Evolutionary conservation across 1,140 invertebrate genomes (phyloP).

Genomic region (Mya arenaria): DNA sequence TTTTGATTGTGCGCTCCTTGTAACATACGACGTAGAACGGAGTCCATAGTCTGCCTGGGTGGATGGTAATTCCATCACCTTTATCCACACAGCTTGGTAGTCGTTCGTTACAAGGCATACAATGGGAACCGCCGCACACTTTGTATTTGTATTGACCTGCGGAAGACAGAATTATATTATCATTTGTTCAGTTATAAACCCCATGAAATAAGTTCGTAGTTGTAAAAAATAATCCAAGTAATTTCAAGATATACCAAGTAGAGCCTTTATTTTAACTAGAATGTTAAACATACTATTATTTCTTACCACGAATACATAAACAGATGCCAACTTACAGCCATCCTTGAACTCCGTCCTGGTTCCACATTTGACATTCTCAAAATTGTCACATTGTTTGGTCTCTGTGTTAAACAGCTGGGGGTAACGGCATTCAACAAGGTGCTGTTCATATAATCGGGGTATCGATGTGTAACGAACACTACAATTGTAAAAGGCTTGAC

Average conservation of each 20-base stretch:
- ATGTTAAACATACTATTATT: too few relatives aligned
- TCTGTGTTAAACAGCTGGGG: constrained; percentile 59
- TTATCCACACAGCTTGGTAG: constrained; percentile 56
- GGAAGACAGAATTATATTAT: not conserved
- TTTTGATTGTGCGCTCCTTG: constrained; percentile 42
- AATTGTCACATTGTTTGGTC: constrained; percentile 53
- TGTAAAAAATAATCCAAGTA: too few relatives aligned
- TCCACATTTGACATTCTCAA: constrained; percentile 60
- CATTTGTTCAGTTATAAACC: not conserved
- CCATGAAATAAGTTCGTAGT: not conserved
- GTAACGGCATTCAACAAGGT: constrained; percentile 64
- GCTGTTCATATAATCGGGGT: constrained; percentile 55
- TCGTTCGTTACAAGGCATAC: constrained; percentile 43
- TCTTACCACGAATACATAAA: too few relatives aligned
- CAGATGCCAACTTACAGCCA: constrained; percentile 50
- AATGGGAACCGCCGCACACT: constrained; percentile 24
- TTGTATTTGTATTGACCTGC: constrained; percentile 50
- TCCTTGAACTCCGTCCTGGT: constrained; percentile 54
- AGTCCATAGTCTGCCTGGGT: constrained; percentile 49
- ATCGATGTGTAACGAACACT: constrained; percentile 26
- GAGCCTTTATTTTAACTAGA: too few relatives aligned
- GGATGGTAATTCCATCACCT: constrained; percentile 42
- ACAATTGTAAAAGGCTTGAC: constrained; percentile 68
- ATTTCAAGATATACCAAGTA: too few relatives aligned
- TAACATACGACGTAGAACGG: constrained; percentile 58